These are phyloP conservation scores for Pseudolycoriella hygida DNA, from an alignment of 2,888 invertebrate species.

Conservation along the genomic window DNA sequence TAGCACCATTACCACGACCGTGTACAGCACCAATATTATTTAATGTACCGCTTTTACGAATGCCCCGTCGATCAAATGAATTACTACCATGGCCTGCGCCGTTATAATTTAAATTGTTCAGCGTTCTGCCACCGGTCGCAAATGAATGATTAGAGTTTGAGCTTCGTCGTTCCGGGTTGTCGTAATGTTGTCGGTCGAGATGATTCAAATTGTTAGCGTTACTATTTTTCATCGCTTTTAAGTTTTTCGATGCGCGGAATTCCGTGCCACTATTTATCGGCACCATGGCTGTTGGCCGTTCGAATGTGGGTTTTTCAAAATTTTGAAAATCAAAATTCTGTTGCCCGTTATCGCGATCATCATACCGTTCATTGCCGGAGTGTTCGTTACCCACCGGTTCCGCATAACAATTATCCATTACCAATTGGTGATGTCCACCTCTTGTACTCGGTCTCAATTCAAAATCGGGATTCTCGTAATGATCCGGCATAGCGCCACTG, in stretches of 20 bases:
- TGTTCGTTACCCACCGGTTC: slow-evolving; percentile 18
- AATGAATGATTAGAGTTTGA: background rate
- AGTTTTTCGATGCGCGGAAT: slow-evolving; percentile 13
- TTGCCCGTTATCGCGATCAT: background rate
- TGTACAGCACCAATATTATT: slow-evolving; percentile 19
- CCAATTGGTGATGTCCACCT: slow-evolving; percentile 1
- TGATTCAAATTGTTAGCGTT: slow-evolving; percentile 18
- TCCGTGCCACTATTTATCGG: slow-evolving; percentile 4
- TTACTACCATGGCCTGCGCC: slow-evolving; percentile 20
- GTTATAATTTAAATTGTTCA: slow-evolving; percentile 8
- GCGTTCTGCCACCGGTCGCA: background rate
- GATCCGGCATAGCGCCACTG: slow-evolving; percentile 20
- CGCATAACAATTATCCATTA: slow-evolving; percentile 25
- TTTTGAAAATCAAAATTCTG: slow-evolving; percentile 33
- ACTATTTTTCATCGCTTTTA: slow-evolving; percentile 15
- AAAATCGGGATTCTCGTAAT: slow-evolving; percentile 30
- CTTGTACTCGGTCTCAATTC: slow-evolving; percentile 18
- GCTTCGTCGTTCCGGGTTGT: background rate
- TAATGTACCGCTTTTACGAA: slow-evolving; percentile 26
- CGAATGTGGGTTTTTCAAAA: slow-evolving; percentile 40
- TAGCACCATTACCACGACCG: slow-evolving; percentile 11
- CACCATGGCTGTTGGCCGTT: slow-evolving; percentile 11
- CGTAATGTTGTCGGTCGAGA: slow-evolving; percentile 19
- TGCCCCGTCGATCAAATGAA: slow-evolving; percentile 23
- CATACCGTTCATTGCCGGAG: background rate